These are phyloP conservation scores for Erethizon dorsatum DNA, from an alignment of 2,797 vertebrate genomes.

Conservation along the genomic window DNA sequence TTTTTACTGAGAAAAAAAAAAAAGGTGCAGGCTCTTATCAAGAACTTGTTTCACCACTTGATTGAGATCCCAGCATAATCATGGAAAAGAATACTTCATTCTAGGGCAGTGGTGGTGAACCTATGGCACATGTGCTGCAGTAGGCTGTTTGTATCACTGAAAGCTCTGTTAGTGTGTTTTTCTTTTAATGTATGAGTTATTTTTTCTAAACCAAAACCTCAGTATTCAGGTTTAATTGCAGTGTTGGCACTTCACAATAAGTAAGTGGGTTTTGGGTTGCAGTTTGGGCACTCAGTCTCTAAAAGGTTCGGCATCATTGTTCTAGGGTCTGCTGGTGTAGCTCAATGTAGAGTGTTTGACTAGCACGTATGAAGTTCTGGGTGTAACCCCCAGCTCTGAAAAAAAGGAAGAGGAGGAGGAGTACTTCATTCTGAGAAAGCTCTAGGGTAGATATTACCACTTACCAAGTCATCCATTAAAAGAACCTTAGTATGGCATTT, in stretches of 20 bases:
- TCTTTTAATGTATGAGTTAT: background rate
- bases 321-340: background rate
- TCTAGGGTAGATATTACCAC: background rate
- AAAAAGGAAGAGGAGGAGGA: background rate
- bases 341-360: background rate
- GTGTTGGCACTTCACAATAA: background rate
- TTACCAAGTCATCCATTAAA: conserved; percentile 35
- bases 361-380: background rate
- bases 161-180: background rate
- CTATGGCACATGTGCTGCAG: background rate
- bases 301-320: background rate
- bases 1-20: conserved; percentile 60
- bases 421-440: conserved; percentile 65
- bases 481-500: conserved; percentile 21
- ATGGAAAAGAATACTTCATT: conserved; percentile 33
- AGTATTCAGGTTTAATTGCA: background rate
- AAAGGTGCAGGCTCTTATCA: conserved; percentile 30
- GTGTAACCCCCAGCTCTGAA: background rate
- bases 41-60: conserved; percentile 59
- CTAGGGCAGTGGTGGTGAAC: background rate
- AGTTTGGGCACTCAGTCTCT: background rate
- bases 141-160: background rate
- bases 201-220: background rate
- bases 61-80: conserved; percentile 38
- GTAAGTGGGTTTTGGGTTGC: background rate